Evolutionary conservation across 2,113 vertebrate genomes (phyloP), one percentile per base, ranked within the genome.

Genomic region (Stercorarius parasiticus): DNA sequence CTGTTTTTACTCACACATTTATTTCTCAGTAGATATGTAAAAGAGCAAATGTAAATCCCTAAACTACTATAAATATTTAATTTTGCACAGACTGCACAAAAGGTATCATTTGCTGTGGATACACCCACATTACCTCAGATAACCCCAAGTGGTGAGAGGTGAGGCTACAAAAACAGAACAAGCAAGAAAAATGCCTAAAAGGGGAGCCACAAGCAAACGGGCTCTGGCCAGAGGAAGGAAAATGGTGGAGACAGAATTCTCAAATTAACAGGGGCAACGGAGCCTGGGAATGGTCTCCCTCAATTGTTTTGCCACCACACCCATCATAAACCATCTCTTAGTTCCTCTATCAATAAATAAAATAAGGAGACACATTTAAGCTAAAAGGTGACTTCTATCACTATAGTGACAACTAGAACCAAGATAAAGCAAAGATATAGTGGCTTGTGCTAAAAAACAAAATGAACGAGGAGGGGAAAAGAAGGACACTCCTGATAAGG

Each of bases 291-390:
- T 7, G 13, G 64, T 42, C 90, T 83, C 82, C 49, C 45, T 25
- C 29, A 6, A 40, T 88, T 97, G 89, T 94, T 96, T 42, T 76
- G 67, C 70, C 58, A 95, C 91, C 93, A 87, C 95, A 86, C 84
- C 94, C 93, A 80, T 16, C 55, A 30, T 0, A 58, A 64, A 49
- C 64, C 58, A 81, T 50, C 91, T 84, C 50, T 58, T 25, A 9
- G 3, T 95, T 95, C 96, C 94, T 77, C 78, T 58, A 36, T 11
- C 49, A 70, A 50, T 88, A 84, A 91, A 82, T 53, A 82, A 93
- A 92, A 77, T n/a, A 49, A 72, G 22, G 23, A 72, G 32, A 42
- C 29, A 5, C 8, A 80, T 82, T 91, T 88, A 42, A 92, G 71
- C 56, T 45, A 17, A 84, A 67, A 93, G 62, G 87, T 91, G 74